Evolutionary conservation across 1,140 invertebrate genomes (phyloP).

Genomic region (Nomia melanderi): DNA sequence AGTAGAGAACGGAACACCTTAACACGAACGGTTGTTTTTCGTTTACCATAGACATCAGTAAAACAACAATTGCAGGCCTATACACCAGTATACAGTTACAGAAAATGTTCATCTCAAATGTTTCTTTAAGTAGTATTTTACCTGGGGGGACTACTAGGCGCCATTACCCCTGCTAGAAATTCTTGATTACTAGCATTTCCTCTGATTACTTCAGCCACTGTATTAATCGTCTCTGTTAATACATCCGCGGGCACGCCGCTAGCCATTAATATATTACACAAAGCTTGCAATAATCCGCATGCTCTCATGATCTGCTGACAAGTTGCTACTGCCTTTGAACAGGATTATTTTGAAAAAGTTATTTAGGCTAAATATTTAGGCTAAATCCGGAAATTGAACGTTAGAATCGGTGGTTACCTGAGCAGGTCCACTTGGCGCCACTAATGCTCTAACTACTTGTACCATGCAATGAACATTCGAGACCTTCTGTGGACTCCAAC

Average conservation of each 20-base stretch:
- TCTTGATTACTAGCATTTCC: conserved; percentile 96
- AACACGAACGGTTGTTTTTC: conserved; percentile 97
- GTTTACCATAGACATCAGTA: conserved; percentile 99
- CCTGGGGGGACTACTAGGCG: conserved; percentile 94
- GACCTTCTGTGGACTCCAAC: conserved; percentile 97
- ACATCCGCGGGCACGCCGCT: conserved; percentile 98
- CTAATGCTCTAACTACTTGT: conserved; percentile 93
- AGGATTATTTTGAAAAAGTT: neutral
- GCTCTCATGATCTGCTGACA: conserved; percentile 95
- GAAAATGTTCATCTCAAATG: neutral
- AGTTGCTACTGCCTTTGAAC: conserved; percentile 80
- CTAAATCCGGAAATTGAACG: too few species aligned
- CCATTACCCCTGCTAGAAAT: conserved; percentile 94
- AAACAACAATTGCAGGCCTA: conserved; percentile 94
- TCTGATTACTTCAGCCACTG: conserved; percentile 96
- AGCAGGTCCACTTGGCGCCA: conserved; percentile 93
- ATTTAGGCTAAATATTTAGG: neutral
- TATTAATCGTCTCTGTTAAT: conserved; percentile 97
- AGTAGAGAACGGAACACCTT: conserved; percentile 97
- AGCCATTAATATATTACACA: conserved; percentile 96
- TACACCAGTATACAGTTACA: conserved; percentile 41
- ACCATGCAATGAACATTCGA: conserved; percentile 96
- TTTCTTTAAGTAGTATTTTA: conserved; percentile 61
- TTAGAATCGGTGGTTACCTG: conserved; percentile 80
- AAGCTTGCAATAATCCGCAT: conserved; percentile 89